phyloP scores from a whole-genome alignment of 2,888 invertebrate species.

The Amorpha juglandis region DNA sequence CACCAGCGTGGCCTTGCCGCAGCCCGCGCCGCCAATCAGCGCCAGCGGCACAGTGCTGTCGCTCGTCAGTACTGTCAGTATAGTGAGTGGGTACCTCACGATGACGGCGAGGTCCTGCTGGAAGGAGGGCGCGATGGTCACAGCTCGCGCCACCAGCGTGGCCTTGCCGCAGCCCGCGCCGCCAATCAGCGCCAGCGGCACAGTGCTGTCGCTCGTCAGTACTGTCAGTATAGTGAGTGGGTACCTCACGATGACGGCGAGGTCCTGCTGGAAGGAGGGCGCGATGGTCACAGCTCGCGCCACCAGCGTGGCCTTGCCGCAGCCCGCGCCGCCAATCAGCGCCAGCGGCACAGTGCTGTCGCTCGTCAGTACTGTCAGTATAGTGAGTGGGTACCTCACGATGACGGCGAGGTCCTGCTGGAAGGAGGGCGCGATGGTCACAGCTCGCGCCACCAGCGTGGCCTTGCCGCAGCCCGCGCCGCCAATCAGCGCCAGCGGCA shows the following conservation, averaged over 20 bases:
- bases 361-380: too few relatives aligned
- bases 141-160: slow-evolving; percentile 89
- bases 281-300: slow-evolving; percentile 88
- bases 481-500: slow-evolving; percentile 86
- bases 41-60: slow-evolving; percentile 60
- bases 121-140: slow-evolving; percentile 86
- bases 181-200: slow-evolving; percentile 86
- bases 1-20: slow-evolving; percentile 92
- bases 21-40: slow-evolving; percentile 91
- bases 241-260: slow-evolving; percentile 80
- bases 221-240: too few relatives aligned
- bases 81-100: slow-evolving; percentile 55
- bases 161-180: slow-evolving; percentile 94
- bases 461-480: slow-evolving; percentile 94
- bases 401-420: slow-evolving; percentile 85
- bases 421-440: slow-evolving; percentile 86
- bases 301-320: slow-evolving; percentile 92
- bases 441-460: slow-evolving; percentile 89
- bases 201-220: too few relatives aligned
- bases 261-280: slow-evolving; percentile 86
- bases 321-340: slow-evolving; percentile 91
- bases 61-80: too few relatives aligned
- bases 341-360: slow-evolving; percentile 64
- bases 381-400: slow-evolving; percentile 55
- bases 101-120: slow-evolving; percentile 85